Percentiles rank a stretch among this genome's conserved stretches.
These are phyloP conservation scores for Callopanchax toddi DNA, from an alignment of 2,113 vertebrate species.

Conservation along the genomic window DNA sequence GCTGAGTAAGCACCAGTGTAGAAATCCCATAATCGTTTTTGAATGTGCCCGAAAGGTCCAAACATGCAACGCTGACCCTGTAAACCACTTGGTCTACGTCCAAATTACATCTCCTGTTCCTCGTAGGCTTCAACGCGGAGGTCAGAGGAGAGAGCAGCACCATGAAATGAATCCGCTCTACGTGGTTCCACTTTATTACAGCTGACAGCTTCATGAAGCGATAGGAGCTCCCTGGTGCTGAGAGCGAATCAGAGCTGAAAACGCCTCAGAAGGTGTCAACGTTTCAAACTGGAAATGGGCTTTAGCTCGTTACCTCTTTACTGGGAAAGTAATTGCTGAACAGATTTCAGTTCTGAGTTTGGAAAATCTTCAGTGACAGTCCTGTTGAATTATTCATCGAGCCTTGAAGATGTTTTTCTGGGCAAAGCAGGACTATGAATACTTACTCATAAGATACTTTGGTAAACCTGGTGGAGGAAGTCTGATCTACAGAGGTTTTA, in stretches of 20 bases:
- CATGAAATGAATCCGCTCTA: constrained; percentile 66
- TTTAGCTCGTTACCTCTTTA: constrained; percentile 4
- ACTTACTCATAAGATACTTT: constrained; percentile 7
- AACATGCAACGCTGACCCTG: constrained; percentile 55
- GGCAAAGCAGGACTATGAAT: not conserved
- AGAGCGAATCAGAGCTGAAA: constrained; percentile 35
- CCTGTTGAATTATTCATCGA: constrained; percentile 43
- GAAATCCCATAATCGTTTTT: constrained; percentile 68
- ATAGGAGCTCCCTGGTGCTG: constrained; percentile 31
- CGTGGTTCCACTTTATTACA: constrained; percentile 59
- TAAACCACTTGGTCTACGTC: constrained; percentile 48
- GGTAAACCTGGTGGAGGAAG: constrained; percentile 4
- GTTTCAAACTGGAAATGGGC: constrained; percentile 12
- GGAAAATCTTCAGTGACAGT: constrained; percentile 47
- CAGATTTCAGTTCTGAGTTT: constrained; percentile 1
- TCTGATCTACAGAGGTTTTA: constrained; percentile 20
- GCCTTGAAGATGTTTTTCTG: constrained; percentile 4
- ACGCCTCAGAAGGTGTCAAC: constrained; percentile 47
- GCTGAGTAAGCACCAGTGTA: constrained; percentile 61
- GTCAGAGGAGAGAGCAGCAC: constrained; percentile 52
- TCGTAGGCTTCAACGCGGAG: constrained; percentile 37
- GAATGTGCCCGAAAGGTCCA: constrained; percentile 64
- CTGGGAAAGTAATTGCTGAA: constrained; percentile 8
- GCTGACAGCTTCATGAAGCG: constrained; percentile 58
- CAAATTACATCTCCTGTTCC: constrained; percentile 63